Conservation (phyloP, 2,888 invertebrate species). For the Drosophila atripex region DNA sequence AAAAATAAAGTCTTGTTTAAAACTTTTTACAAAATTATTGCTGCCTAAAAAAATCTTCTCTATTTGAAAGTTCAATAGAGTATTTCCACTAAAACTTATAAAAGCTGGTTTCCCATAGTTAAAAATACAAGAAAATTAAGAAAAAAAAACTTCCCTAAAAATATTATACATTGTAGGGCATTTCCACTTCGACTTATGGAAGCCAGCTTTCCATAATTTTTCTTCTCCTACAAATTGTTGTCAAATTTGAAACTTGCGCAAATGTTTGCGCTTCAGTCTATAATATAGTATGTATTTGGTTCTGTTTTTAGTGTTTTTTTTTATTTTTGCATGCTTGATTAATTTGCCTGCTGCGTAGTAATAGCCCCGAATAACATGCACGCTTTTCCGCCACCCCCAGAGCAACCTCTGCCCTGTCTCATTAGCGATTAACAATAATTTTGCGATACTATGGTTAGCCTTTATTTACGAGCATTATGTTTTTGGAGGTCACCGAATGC, state of each 20-base stretch:
- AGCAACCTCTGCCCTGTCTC: slow-evolving; percentile 48
- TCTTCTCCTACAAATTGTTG: slow-evolving; percentile 71
- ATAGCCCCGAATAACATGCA: slow-evolving; percentile 53
- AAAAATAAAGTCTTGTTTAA: too few relatives aligned
- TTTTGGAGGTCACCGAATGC: slow-evolving; percentile 68
- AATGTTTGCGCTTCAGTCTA: slow-evolving; percentile 33
- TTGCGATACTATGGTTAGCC: slow-evolving; percentile 45
- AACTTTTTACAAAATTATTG: too few relatives aligned
- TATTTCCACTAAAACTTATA: too few relatives aligned
- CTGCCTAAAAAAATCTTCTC: too few relatives aligned
- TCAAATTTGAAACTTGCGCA: slow-evolving; percentile 68
- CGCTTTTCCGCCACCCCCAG: slow-evolving; percentile 22
- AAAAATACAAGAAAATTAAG: background rate
- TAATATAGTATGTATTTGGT: slow-evolving; percentile 6
- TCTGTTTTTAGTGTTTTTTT: slow-evolving; percentile 14
- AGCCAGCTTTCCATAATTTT: background rate
- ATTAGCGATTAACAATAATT: slow-evolving; percentile 69
- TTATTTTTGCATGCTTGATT: slow-evolving; percentile 67
- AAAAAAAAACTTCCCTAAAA: background rate
- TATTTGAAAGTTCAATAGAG: too few relatives aligned
- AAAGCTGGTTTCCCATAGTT: background rate
- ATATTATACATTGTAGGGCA: background rate
- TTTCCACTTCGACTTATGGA: slow-evolving; percentile 3
- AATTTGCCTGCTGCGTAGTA: slow-evolving; percentile 72
- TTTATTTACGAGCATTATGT: slow-evolving; percentile 64